phyloP scores from a whole-genome alignment of 1,140 invertebrate genomes.

The Ceratitis capitata region DNA sequence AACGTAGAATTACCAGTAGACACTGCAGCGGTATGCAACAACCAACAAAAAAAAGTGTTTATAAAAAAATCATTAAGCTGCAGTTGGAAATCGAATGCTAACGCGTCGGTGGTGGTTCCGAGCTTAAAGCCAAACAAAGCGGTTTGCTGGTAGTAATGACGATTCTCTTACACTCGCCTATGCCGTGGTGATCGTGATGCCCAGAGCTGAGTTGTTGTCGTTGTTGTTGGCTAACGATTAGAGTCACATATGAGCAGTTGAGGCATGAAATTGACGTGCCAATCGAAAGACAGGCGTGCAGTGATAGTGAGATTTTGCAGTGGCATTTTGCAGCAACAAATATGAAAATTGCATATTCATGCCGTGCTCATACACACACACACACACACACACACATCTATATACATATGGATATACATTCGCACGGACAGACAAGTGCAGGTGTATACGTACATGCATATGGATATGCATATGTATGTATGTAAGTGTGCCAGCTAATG shows the following conservation, averaged over 20 bases:
- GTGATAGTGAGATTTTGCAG: not conserved
- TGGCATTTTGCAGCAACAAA: not conserved
- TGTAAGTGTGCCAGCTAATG: slow-evolving; percentile 7
- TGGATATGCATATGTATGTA: not conserved
- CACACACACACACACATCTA: not conserved
- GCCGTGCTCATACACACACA: not conserved
- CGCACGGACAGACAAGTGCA: not conserved
- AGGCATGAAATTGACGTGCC: slow-evolving; percentile 23
- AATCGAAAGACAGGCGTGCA: not conserved
- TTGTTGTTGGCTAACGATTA: too few species aligned
- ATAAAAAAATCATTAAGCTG: too few species aligned
- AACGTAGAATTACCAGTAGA: slow-evolving; percentile 1
- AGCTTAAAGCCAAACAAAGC: too few species aligned
- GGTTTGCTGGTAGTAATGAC: too few species aligned
- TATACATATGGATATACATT: not conserved
- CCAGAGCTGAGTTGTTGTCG: too few species aligned
- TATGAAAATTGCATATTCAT: slow-evolving; percentile 32
- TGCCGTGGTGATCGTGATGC: too few species aligned
- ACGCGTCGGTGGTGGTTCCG: too few species aligned
- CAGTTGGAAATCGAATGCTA: too few species aligned
- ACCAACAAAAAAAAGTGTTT: not conserved
- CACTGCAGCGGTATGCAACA: not conserved
- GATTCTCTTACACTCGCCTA: too few species aligned
- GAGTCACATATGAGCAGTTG: slow-evolving; percentile 17
- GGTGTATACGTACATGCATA: not conserved